phyloP scores from a whole-genome alignment of 2,113 vertebrate genomes.

The Clarias macrocephalus region DNA sequence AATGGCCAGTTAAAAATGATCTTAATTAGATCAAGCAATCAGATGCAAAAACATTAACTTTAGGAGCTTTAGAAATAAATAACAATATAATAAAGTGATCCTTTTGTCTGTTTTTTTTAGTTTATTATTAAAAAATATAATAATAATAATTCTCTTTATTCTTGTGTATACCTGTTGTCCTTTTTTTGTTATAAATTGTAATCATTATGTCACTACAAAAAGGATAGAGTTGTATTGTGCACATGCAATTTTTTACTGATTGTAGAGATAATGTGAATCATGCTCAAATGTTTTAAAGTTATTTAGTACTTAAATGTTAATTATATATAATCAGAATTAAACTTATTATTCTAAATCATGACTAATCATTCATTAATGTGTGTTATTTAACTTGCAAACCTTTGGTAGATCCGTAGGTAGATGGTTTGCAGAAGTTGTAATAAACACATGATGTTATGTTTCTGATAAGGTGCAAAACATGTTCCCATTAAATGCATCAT shows the following conservation, averaged over 20 bases:
- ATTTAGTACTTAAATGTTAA: background rate
- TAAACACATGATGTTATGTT: constrained; percentile 8
- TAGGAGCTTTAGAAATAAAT: background rate
- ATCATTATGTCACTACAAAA: background rate
- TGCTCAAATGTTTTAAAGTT: background rate
- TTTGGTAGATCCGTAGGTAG: background rate
- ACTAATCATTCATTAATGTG: background rate
- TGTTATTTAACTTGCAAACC: background rate
- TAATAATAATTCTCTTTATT: background rate
- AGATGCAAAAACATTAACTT: background rate
- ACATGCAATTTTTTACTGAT: background rate
- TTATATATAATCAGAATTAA: background rate
- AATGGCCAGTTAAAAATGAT: background rate
- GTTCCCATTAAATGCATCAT: constrained; percentile 13
- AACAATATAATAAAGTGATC: background rate
- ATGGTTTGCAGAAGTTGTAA: constrained; percentile 4
- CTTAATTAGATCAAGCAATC: background rate
- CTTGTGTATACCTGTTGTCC: background rate
- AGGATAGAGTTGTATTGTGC: background rate
- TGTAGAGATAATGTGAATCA: background rate
- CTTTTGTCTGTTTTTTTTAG: background rate
- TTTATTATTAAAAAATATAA: background rate
- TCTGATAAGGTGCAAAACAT: constrained; percentile 29
- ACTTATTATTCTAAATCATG: background rate
- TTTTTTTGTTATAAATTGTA: background rate